These are phyloP conservation scores for Ormyrus labotus DNA, from an alignment of 2,888 invertebrate genomes.

Conservation along the genomic window DNA sequence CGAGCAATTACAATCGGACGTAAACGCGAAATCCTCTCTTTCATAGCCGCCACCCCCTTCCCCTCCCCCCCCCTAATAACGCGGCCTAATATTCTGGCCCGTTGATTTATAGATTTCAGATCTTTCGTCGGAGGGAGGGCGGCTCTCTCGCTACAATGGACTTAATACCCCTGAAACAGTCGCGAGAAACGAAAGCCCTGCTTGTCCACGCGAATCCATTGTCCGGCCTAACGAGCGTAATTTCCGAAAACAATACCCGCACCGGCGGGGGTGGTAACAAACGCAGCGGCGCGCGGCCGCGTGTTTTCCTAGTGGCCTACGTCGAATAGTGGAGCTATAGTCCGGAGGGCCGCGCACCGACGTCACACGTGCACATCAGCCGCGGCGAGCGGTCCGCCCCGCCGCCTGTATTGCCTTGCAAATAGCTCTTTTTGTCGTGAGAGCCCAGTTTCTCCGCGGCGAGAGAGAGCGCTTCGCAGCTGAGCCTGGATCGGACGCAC, in stretches of 20 bases:
- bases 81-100: background rate
- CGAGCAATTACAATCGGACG: conserved; percentile 20
- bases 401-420: conserved; percentile 17
- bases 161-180: conserved; percentile 61
- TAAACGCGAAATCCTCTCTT: conserved; percentile 39
- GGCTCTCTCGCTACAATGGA: conserved; percentile 54
- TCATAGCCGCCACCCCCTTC: background rate
- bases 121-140: background rate
- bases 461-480: too few relatives aligned
- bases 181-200: conserved; percentile 53
- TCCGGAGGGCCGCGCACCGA: too few relatives aligned
- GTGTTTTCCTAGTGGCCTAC: conserved; percentile 41
- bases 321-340: background rate
- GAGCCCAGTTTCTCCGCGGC: too few relatives aligned
- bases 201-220: conserved; percentile 60
- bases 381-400: too few relatives aligned
- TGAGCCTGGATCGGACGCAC: too few relatives aligned
- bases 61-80: conserved; percentile 38
- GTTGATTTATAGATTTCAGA: conserved; percentile 41
- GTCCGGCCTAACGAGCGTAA: conserved; percentile 63
- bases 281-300: conserved; percentile 10
- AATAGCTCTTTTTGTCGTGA: conserved; percentile 50
- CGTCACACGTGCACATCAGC: too few relatives aligned
- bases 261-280: conserved; percentile 22
- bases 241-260: conserved; percentile 62